Evolutionary conservation across 2,113 vertebrate genomes (phyloP).

Genomic region (Pygoscelis adeliae): DNA sequence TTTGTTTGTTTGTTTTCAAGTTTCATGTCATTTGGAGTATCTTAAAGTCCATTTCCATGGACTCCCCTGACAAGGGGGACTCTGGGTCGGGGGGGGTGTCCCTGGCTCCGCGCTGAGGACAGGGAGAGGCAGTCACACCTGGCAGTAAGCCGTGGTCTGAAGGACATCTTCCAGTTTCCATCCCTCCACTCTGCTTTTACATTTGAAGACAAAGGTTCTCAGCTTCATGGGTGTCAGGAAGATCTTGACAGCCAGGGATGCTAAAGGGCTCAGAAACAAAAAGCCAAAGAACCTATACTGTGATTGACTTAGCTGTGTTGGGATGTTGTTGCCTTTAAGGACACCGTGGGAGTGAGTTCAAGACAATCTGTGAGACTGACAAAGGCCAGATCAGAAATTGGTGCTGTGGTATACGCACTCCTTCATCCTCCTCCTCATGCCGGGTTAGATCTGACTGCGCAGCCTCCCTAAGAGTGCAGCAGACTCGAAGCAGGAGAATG

Average conservation of each 20-base stretch:
- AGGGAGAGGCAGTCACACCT: neutral
- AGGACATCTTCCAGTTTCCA: neutral
- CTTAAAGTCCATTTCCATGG: neutral
- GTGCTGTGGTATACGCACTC: neutral
- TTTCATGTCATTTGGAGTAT: neutral
- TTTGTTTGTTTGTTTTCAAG: neutral
- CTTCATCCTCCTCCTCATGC: neutral
- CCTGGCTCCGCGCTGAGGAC: accelerated
- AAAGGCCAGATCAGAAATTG: neutral
- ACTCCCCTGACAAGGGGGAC: neutral
- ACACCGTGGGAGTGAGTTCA: neutral
- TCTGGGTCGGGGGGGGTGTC: neutral
- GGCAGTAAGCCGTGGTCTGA: neutral
- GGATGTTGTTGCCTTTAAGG: neutral
- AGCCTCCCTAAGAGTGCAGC: neutral
- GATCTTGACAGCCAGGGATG: neutral
- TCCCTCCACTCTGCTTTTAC: neutral
- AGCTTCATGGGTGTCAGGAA: neutral
- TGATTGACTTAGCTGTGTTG: neutral
- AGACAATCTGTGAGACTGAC: neutral
- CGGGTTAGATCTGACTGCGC: neutral
- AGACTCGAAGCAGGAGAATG: neutral
- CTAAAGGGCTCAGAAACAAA: neutral
- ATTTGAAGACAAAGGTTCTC: neutral
- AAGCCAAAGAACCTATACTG: neutral